Percentiles rank a stretch among this genome's conserved stretches.
Evolutionary conservation across 2,797 vertebrate species (phyloP).

Genomic region (Lepus oiostolus): DNA sequence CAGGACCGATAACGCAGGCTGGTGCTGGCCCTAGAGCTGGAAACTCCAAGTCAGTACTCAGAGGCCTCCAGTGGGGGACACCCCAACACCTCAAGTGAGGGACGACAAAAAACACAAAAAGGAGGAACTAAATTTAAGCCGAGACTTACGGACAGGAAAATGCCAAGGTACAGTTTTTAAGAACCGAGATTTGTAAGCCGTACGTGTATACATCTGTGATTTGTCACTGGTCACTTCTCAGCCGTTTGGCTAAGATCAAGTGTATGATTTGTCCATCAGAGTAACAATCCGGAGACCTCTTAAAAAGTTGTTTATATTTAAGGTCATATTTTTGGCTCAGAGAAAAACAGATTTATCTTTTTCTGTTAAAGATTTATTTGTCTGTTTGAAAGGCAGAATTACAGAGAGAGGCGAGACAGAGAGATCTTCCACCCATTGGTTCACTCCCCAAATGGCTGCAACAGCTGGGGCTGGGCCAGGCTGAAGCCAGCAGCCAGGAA

Average conservation of each 20-base stretch:
- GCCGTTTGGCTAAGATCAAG: no score
- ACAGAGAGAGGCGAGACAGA: no score
- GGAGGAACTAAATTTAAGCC: background rate
- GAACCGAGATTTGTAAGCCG: conserved; percentile 25
- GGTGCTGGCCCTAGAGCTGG: background rate
- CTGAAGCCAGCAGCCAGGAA: no score
- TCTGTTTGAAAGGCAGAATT: no score
- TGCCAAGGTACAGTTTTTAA: background rate
- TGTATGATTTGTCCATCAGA: background rate
- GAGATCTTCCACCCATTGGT: no score
- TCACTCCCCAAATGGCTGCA: no score
- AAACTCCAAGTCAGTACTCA: background rate
- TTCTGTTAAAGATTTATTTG: no score
- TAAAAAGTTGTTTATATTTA: conserved; percentile 56
- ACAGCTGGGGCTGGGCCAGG: no score
- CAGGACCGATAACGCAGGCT: conserved; percentile 4
- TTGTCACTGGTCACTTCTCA: background rate
- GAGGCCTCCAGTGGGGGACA: background rate
- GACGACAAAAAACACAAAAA: background rate
- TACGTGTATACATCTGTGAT: background rate
- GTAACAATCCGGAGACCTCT: background rate
- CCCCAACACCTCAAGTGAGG: background rate
- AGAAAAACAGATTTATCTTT: background rate
- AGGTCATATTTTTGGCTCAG: conserved; percentile 47
- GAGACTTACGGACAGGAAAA: conserved; percentile 54